Evolutionary conservation across 1,140 invertebrate species (phyloP), one percentile per base, ranked within the genome.

Genomic region (Epicauta chinensis): DNA sequence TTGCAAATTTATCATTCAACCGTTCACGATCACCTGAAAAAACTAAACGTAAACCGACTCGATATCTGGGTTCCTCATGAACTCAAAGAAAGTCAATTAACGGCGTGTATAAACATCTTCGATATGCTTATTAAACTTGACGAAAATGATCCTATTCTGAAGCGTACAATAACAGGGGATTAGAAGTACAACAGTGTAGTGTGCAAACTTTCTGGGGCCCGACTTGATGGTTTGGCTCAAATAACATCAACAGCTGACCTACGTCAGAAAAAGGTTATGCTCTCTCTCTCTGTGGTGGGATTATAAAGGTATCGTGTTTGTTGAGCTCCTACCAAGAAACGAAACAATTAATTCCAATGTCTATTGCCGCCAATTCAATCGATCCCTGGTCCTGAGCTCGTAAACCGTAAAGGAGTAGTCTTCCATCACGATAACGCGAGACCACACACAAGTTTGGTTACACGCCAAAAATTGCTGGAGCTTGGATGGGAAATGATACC

Each of bases 231-330:
- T 10, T 9, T 11, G 4, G 4, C 37, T 13, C 11, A 39, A 15
- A 9, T 2, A 3, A n/a, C 13, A 9, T 13, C 12, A 9, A n/a
- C n/a, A n/a, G n/a, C n/a, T n/a, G n/a, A n/a, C n/a, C n/a, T n/a
- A n/a, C n/a, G n/a, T n/a, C n/a, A n/a, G n/a, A n/a, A 39, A 39
- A 13, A 39, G 12, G 37, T 39, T 39, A 39, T 39, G 37, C 9
- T 39, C 9, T n/a, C n/a, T n/a, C n/a, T n/a, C 37, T 2, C 2
- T 39, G 7, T 39, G 12, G 37, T 39, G 37, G 37, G 17, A 23
- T 23, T 23, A 3, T 6, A 23, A 23, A 23, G 17, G 17, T 23
- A 6, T 23, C 17, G 17, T 23, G 6, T 23, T 3, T 23, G 2
- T 23, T 23, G 17, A 23, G 17, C 17, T 23, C 2, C 6, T 23